Percentiles rank a stretch among this genome's conserved stretches.
Evolutionary conservation across 2,113 vertebrate species (phyloP).

Genomic region (Cebidichthys violaceus): DNA sequence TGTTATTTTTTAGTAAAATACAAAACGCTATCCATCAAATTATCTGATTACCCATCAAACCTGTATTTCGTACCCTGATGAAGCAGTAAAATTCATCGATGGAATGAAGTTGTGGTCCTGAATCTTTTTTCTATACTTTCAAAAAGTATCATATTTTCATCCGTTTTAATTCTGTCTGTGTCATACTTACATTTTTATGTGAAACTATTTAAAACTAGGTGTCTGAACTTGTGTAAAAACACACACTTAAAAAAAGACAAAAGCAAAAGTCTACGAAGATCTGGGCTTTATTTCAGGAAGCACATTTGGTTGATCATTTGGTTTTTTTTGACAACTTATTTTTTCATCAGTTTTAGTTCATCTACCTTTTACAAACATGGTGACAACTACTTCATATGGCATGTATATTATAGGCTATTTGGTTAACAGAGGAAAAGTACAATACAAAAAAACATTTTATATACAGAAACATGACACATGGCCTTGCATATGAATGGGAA

Average conservation of each 20-base stretch:
- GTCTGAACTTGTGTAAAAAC: neutral
- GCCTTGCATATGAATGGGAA: conserved; percentile 62
- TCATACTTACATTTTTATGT: neutral
- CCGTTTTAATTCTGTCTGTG: neutral
- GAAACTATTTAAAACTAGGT: neutral
- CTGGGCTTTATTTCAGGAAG: conserved; percentile 76
- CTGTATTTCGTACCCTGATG: neutral
- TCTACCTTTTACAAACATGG: conserved; percentile 75
- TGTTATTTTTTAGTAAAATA: neutral
- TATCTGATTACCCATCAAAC: neutral
- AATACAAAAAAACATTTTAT: conserved; percentile 72
- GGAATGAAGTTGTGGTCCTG: neutral
- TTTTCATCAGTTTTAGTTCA: conserved; percentile 72
- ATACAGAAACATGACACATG: conserved; percentile 71
- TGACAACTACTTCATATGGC: conserved; percentile 82
- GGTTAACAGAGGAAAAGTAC: conserved; percentile 76
- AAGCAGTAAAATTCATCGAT: neutral
- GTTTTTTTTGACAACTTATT: conserved; percentile 56
- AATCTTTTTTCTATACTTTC: neutral
- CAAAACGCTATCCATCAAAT: neutral
- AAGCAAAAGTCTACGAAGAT: conserved; percentile 48
- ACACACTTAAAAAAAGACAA: neutral
- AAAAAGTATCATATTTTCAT: neutral
- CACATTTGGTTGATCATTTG: conserved; percentile 71
- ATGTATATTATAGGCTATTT: conserved; percentile 73